Base-by-base conservation (phyloP, 2,888 invertebrate genomes). In the Acleris holmiana region DNA sequence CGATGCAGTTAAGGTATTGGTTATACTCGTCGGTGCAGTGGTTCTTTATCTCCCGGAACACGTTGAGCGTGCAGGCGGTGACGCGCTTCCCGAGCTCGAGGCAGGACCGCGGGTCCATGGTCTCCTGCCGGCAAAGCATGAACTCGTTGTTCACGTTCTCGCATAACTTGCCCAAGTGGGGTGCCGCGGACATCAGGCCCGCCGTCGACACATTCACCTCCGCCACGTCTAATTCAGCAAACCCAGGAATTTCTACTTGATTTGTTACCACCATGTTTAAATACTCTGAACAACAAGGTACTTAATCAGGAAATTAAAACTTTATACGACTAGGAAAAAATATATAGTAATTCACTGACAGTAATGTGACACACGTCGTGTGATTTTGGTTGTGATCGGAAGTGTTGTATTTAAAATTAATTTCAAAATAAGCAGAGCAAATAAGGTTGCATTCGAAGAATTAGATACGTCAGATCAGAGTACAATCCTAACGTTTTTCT, bases 61-160 rank as follows among this genome's bases (percentile, higher is more conserved):
- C 97, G 61, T 96, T 94, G 68, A 98, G 72, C 1, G 97, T 95
- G 85, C 99, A 99, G 21, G 93, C 91, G 0, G 99, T 99, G 0
- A 99, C 98, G 4, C 94, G 95, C 86, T 97, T 98, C 1, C 99
- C 99, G 77, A 98, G 96, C 0, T 94, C 88, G 4, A 99, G 19
- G 80, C 99, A 99, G 73, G 95, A 94, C 29, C 98, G 93, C 0
- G 98, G 97, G 87, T 99, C 99, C 7, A 94, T 87, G 46, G 94
- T 87, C 85, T 98, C 98, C 23, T 93, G 79, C n/a, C 96, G 94
- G 75, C 99, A 99, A 48, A 99, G 89, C 94, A 98, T 96, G 82
- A 97, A 99, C 88, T 99, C 99, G 96, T 98, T 98, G 89, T 97
- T 98, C 73, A 96, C 93, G 61, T 91, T 86, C 89, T 99, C 98